Base-by-base conservation (phyloP, 35 echinoderm and acorn worm species). In the Diadema setosum region DNA sequence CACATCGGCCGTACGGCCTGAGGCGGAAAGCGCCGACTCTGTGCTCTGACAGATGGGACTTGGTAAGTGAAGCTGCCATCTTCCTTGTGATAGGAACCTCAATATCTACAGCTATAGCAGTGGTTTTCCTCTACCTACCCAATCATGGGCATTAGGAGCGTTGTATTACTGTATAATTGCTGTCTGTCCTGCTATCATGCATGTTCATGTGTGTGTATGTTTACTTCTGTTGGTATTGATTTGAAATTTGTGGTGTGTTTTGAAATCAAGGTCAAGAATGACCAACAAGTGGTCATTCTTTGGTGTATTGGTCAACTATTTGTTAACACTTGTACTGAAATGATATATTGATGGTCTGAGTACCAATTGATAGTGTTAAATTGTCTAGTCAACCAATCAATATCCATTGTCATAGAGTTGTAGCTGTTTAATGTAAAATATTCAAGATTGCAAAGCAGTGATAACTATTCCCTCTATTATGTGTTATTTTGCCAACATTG, bases 1-100 rank as follows among this genome's bases (percentile, higher is more conserved):
- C 73, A 78, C 73, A 78, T 34, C 73, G 44, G 73, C 73, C 73
- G 27, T 78, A 78, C 73, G 44, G 73, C 73, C 73, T 78, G 40
- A 78, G 73, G 73, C 73, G 73, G 37, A 78, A 78, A 36, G 73
- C 73, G 44, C 44, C 73, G 25, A 78, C 73, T 44, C 73, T 78
- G 11, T 78, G 33, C 14, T 44, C 73, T 44, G 73, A 36, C 73
- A 78, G 73, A 78, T 78, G 73, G 73, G 73, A 78, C 73, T 78
- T 78, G 73, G 73, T 78, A 44, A 78, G 73, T 36, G n/a, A 7
- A 76, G 37, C 24, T 12, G 27, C 61, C 63, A 67, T 67, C 21
- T 33, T 67, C 9, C 9, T 52, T n/a, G 9, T 52, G 48, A 52
- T 11, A 11, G 48, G 48, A 9, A 52, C 9, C 9, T 52, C 9